Evolutionary conservation across 2,888 invertebrate genomes (phyloP), one percentile per base, ranked within the genome.

Genomic region (Noctua fimbriata): DNA sequence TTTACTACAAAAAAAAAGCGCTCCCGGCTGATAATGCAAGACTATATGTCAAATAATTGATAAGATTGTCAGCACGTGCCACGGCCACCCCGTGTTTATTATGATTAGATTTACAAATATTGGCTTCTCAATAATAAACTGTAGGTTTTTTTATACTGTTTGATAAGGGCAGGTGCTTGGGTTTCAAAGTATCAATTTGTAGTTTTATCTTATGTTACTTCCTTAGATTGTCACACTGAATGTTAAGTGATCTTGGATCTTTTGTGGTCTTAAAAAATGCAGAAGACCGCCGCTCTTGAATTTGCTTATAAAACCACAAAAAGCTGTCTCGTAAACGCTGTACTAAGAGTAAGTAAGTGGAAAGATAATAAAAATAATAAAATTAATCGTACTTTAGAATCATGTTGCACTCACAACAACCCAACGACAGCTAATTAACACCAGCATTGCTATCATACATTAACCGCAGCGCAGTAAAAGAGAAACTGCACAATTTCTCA

Each of bases 71-170:
- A 75, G 90, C 93, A 92, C 92, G 91, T 84, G 86, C 81, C 86
- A 73, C 71, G 87, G 90, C 91, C 77, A 77, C 83, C 86, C 85
- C 73, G 77, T 82, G 86, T 89, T 87, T 83, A 89, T 90, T 83
- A 82, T 90, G 93, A 94, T 94, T 93, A 93, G 88, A 91, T 91
- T 91, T 91, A 93, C 94, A 93, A 95, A 95, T 93, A 95, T 95
- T 94, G 88, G 87, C 87, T 87, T 83, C 82, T 83, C 71, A 88
- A 87, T 90, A 89, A 87, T 88, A 87, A 76, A 88, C 82, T 80
- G 69, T 47, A 78, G 79, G 78, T 87, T 83, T 87, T 87, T 87
- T 87, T 84, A 65, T 78, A 21, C 32, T 82, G 85, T 88, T 85
- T 89, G 87, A 85, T 89, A 83, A 78, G n/a, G 77, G 89, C 92